Percentiles rank a stretch among this genome's conserved stretches.
Evolutionary conservation across 2,888 invertebrate genomes (phyloP).

Genomic region (Drosophila merina): DNA sequence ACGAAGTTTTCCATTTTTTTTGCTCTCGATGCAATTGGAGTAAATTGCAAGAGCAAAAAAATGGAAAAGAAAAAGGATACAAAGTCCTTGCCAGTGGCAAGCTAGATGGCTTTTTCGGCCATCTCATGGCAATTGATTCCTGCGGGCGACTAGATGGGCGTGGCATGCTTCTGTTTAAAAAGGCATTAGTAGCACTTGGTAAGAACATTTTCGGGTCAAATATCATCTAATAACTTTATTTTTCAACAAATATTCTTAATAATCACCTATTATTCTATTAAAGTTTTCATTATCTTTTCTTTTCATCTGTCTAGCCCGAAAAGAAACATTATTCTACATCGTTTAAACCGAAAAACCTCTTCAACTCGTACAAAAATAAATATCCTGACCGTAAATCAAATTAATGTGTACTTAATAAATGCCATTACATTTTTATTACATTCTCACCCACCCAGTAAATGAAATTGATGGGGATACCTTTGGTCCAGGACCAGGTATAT

Average conservation of each 20-base stretch:
- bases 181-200: slow-evolving; percentile 56
- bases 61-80: slow-evolving; percentile 4
- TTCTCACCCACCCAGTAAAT: slow-evolving; percentile 12
- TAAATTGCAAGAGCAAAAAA: slow-evolving; percentile 68
- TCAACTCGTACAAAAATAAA: slow-evolving; percentile 41
- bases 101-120: slow-evolving; percentile 37
- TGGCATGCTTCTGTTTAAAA: slow-evolving; percentile 41
- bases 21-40: slow-evolving; percentile 58
- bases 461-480: slow-evolving; percentile 10
- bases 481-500: slow-evolving; percentile 20
- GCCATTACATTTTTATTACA: slow-evolving; percentile 74
- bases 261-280: neutral
- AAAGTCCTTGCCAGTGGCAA: slow-evolving; percentile 33
- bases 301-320: neutral
- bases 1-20: slow-evolving; percentile 51
- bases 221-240: slow-evolving; percentile 49
- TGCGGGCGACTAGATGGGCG: slow-evolving; percentile 36
- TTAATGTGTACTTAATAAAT: slow-evolving; percentile 73
- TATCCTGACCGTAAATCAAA: slow-evolving; percentile 65
- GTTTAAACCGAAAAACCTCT: slow-evolving; percentile 3
- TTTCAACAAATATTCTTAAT: slow-evolving; percentile 51
- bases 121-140: slow-evolving; percentile 72
- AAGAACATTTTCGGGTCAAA: slow-evolving; percentile 66
- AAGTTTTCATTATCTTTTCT: neutral
- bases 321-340: neutral